phyloP scores from a whole-genome alignment of 2,888 invertebrate genomes.

The Melanchra persicariae region DNA sequence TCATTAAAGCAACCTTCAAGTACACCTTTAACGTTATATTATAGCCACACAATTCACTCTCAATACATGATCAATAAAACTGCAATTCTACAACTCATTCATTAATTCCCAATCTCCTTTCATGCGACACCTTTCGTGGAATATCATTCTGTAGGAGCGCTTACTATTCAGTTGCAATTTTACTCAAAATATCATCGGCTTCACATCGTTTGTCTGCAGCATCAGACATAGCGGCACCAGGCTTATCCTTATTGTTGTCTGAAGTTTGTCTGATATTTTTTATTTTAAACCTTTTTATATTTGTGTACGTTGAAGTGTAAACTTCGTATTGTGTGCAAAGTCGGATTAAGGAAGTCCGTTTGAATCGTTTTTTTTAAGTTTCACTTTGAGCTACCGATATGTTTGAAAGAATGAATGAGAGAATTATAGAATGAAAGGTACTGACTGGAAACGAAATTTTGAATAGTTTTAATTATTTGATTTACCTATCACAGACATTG shows the following conservation, averaged over 20 bases:
- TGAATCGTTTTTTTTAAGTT: constrained; percentile 56
- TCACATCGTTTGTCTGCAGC: constrained; percentile 60
- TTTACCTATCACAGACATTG: neutral
- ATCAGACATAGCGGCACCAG: constrained; percentile 83
- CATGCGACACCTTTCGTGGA: constrained; percentile 64
- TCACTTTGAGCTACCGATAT: constrained; percentile 71
- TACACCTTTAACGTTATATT: constrained; percentile 20
- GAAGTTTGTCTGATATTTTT: constrained; percentile 73
- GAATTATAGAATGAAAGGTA: neutral
- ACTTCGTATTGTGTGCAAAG: constrained; percentile 77
- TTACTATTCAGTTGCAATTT: constrained; percentile 48
- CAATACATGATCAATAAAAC: constrained; percentile 50
- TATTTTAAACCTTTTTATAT: constrained; percentile 66
- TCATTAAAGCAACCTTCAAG: neutral
- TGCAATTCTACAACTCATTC: constrained; percentile 63
- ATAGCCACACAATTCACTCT: constrained; percentile 13
- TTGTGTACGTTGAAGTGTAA: constrained; percentile 82
- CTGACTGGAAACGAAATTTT: neutral
- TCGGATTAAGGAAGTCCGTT: constrained; percentile 77
- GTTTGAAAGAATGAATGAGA: constrained; percentile 2
- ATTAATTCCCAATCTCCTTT: constrained; percentile 68
- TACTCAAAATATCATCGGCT: constrained; percentile 52
- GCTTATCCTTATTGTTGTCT: constrained; percentile 77
- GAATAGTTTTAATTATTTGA: no score
- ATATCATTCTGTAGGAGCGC: constrained; percentile 45